phyloP scores from a whole-genome alignment of 2,888 invertebrate species.

The Cristatella mucedo region DNA sequence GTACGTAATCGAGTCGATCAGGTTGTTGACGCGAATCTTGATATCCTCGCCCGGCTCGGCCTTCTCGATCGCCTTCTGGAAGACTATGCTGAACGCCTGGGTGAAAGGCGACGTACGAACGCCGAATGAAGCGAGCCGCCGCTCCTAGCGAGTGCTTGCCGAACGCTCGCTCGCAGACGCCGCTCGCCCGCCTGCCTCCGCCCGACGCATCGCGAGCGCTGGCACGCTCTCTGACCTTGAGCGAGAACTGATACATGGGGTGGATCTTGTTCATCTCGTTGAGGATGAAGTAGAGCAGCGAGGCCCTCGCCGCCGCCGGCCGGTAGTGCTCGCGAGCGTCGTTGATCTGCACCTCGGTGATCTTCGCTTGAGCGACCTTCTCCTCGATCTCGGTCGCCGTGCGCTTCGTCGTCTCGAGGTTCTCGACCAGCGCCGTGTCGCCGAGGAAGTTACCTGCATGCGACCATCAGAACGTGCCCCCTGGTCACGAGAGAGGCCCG shows the following conservation, averaged over 20 bases:
- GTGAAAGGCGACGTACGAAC: slow-evolving; percentile 20
- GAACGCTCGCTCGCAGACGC: too few relatives aligned
- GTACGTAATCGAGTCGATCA: slow-evolving; percentile 84
- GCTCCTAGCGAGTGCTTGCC: background rate
- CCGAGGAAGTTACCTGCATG: slow-evolving; percentile 80
- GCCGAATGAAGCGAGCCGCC: background rate
- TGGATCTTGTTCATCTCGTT: slow-evolving; percentile 89
- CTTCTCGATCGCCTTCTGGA: slow-evolving; percentile 80
- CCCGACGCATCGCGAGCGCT: too few relatives aligned
- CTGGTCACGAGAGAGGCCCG: too few relatives aligned
- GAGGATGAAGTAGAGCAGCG: slow-evolving; percentile 79
- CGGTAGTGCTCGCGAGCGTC: slow-evolving; percentile 78
- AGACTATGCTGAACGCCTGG: slow-evolving; percentile 92
- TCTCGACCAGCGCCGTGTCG: slow-evolving; percentile 84
- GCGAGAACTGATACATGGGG: slow-evolving; percentile 88
- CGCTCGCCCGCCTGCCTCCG: background rate
- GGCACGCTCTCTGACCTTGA: slow-evolving; percentile 67
- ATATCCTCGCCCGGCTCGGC: slow-evolving; percentile 69
- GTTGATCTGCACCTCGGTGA: slow-evolving; percentile 79
- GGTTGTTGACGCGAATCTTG: slow-evolving; percentile 58
- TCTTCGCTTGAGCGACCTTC: slow-evolving; percentile 74
- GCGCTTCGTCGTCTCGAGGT: slow-evolving; percentile 82
- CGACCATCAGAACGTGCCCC: too few relatives aligned
- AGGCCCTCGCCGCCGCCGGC: slow-evolving; percentile 78
- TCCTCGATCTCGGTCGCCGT: slow-evolving; percentile 86